A percentile compares a stretch with the other conserved stretches of the same genome.
Evolutionary conservation across 2,888 invertebrate species (phyloP).

Genomic region (Xanthia togata): DNA sequence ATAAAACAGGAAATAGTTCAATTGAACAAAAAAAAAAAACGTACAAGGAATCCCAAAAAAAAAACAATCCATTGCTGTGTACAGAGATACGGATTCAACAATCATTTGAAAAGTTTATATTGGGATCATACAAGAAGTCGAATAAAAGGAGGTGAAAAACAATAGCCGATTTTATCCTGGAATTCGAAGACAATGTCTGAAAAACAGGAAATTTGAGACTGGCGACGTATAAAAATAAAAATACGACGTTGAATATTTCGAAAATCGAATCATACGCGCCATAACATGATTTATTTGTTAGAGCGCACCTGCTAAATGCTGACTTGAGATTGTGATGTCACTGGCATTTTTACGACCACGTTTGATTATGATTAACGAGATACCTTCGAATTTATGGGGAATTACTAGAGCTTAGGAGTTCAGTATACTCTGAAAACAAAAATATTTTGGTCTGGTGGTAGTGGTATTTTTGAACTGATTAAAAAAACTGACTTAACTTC

Average conservation of each 20-base stretch:
- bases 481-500: neutral
- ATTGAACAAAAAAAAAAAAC: neutral
- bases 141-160: constrained; percentile 59
- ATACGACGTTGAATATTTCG: constrained; percentile 71
- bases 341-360: constrained; percentile 41
- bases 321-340: constrained; percentile 39
- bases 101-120: constrained; percentile 55
- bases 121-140: constrained; percentile 36
- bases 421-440: constrained; percentile 2
- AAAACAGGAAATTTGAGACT: constrained; percentile 58
- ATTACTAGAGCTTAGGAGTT: constrained; percentile 7
- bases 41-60: neutral
- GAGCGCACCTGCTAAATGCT: constrained; percentile 68
- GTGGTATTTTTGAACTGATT: neutral
- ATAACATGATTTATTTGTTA: constrained; percentile 78
- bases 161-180: constrained; percentile 48
- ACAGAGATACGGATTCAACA: constrained; percentile 21
- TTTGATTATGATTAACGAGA: constrained; percentile 53
- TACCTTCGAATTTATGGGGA: constrained; percentile 24
- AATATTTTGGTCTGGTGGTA: neutral
- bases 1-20: neutral
- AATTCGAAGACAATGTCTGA: constrained; percentile 50
- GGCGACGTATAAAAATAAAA: constrained; percentile 53
- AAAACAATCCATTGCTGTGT: constrained; percentile 10
- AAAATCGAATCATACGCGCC: constrained; percentile 82